A percentile compares a stretch with the other conserved stretches of the same genome.
phyloP scores from a whole-genome alignment of 2,888 invertebrate genomes.

The Acholoe squamosa region DNA sequence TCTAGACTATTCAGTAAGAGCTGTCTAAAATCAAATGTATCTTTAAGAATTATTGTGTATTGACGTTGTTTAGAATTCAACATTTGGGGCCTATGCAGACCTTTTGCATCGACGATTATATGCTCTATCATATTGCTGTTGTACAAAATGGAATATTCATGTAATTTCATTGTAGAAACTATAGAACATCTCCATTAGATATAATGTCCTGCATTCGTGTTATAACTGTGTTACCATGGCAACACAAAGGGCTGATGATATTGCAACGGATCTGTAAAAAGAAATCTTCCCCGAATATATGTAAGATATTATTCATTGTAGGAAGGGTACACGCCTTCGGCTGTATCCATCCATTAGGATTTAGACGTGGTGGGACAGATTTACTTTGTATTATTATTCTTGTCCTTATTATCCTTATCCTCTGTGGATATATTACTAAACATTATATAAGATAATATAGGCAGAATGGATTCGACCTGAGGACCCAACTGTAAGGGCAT shows the following conservation, averaged over 20 bases:
- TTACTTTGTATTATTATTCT: no score
- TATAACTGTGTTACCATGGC: background rate
- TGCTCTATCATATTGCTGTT: constrained; percentile 7
- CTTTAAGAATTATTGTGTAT: background rate
- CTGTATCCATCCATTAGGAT: no score
- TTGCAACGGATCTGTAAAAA: constrained; percentile 30
- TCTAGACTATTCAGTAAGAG: no score
- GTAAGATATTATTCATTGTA: background rate
- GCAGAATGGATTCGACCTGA: no score
- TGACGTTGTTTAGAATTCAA: background rate
- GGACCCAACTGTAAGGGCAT: no score
- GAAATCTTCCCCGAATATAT: constrained; percentile 1
- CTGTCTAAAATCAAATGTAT: no score
- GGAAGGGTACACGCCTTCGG: background rate
- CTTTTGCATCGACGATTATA: background rate
- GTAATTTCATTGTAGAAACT: background rate
- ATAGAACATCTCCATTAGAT: background rate
- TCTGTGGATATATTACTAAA: no score
- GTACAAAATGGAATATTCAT: background rate
- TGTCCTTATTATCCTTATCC: no score
- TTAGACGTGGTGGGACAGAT: no score
- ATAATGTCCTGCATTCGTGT: background rate
- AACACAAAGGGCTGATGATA: constrained; percentile 53
- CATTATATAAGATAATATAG: no score
- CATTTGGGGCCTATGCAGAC: constrained; percentile 3